phyloP scores from a whole-genome alignment of 2,113 vertebrate species.

The Arvicanthis niloticus region DNA sequence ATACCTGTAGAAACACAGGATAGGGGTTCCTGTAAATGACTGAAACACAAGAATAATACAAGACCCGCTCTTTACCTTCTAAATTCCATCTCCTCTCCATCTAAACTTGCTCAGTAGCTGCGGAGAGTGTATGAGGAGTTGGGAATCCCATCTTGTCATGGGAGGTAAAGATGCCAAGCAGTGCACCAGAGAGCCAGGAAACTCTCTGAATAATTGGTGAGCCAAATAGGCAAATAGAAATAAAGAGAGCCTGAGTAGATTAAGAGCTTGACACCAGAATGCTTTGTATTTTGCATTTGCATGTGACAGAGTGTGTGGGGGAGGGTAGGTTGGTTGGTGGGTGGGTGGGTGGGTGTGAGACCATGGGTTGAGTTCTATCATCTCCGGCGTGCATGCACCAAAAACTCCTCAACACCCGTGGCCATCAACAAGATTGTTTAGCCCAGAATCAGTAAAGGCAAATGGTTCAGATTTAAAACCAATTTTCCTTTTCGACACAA shows the following conservation, averaged over 20 bases:
- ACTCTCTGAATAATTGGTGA: not conserved
- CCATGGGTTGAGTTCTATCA: not conserved
- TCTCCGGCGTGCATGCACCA: not conserved
- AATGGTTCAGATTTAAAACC: not conserved
- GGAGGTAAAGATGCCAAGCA: not conserved
- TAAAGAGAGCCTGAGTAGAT: not conserved
- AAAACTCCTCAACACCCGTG: not conserved
- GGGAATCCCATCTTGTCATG: not conserved
- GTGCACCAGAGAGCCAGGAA: not conserved
- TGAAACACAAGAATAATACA: not conserved
- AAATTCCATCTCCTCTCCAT: not conserved
- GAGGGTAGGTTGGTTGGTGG: not conserved
- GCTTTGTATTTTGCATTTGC: not conserved
- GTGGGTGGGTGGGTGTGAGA: not conserved
- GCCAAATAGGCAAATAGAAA: not conserved
- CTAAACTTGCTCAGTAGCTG: not conserved
- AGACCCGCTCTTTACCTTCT: not conserved
- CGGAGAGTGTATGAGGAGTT: not conserved
- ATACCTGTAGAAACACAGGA: not conserved
- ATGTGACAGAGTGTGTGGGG: no score
- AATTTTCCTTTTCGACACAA: not conserved
- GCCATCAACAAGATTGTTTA: not conserved
- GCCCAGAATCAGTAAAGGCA: constrained; percentile 29
- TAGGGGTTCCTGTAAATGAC: not conserved
- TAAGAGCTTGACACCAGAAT: not conserved